Evolutionary conservation across 2,797 vertebrate species (phyloP), one percentile per base, ranked within the genome.

Genomic region (Anniella stebbinsi): DNA sequence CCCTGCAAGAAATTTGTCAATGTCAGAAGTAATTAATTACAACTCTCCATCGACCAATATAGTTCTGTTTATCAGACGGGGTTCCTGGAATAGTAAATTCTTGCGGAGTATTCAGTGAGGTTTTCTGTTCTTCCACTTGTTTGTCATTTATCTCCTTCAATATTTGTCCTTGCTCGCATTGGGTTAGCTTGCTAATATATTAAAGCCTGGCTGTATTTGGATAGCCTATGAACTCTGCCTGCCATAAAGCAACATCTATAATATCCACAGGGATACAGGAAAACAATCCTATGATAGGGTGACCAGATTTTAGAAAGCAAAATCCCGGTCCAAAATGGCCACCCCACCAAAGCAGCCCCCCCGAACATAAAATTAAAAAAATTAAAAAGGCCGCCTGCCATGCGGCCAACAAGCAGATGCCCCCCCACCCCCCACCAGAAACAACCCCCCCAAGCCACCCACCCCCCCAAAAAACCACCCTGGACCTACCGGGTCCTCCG

Each of bases 21-120:
- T 96, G 96, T 96, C 96, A 96, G 66, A 94, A 92, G 95, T 96
- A 97, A 97, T 97, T 97, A 97, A 97, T 95, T 95, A 92, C 89
- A 95, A 96, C 88, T 97, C 93, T 95, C 91, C 93, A 95, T 95
- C 93, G 95, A 91, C 92, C 93, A 89, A 94, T 93, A 94, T 92
- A 92, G 86, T 93, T 93, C 88, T 93, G 94, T 95, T 96, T 96
- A 95, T 95, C 96, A 96, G 93, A 84, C 95, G 92, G 82, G 21
- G 12, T 86, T 94, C 87, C 91, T 89, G 93, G 93, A 95, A 94
- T 36, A 94, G 93, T 95, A 97, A 93, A 95, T 95, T 93, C 30
- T 83, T 73, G 89, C 92, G 95, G 95, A 96, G 93, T 86, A 90
- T 91, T 17, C 30, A 92, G 94, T 15, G 91, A 88, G 92, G 92